A percentile compares a stretch with the other conserved stretches of the same genome.
These are phyloP conservation scores for Semnornis frantzii DNA, from an alignment of 2,113 vertebrate genomes.

Conservation along the genomic window DNA sequence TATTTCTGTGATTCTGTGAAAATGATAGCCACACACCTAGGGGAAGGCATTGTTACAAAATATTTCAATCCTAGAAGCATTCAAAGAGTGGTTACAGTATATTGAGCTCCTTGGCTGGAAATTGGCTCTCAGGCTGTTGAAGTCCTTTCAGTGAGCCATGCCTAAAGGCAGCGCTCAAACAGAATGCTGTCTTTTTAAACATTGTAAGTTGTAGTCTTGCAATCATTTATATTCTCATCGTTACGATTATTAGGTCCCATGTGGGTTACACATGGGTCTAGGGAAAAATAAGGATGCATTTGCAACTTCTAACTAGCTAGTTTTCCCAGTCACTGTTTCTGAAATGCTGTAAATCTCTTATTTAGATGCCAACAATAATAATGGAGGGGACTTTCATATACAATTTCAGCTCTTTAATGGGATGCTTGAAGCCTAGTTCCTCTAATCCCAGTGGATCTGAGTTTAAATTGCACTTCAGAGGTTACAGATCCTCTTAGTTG, in stretches of 20 bases:
- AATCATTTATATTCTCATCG: conserved; percentile 25
- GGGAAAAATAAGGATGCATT: not conserved
- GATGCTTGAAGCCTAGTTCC: not conserved
- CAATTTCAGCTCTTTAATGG: conserved; percentile 26
- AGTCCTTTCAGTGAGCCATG: not conserved
- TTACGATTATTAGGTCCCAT: conserved; percentile 15
- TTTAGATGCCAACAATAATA: conserved; percentile 37
- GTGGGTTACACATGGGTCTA: not conserved
- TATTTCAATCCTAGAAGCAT: not conserved
- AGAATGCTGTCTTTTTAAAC: conserved; percentile 30
- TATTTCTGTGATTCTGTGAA: too few species aligned
- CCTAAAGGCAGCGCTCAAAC: conserved; percentile 1
- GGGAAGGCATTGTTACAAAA: not conserved
- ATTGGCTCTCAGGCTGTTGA: not conserved
- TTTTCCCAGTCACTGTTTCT: conserved; percentile 12
- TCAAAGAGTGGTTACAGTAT: not conserved
- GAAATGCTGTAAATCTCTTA: conserved; percentile 14
- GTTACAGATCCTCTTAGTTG: conserved; percentile 22
- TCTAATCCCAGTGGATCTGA: conserved; percentile 25
- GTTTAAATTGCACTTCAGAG: conserved; percentile 52
- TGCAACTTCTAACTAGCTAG: not conserved
- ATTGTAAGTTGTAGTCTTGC: conserved; percentile 27
- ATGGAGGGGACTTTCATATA: not conserved
- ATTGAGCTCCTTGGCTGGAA: not conserved
- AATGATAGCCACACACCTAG: not conserved